Percentiles rank a stretch among this genome's conserved stretches.
These are phyloP conservation scores for Echinarachnius parma DNA, from an alignment of 53 echinoderm and acorn worm species.

Conservation along the genomic window DNA sequence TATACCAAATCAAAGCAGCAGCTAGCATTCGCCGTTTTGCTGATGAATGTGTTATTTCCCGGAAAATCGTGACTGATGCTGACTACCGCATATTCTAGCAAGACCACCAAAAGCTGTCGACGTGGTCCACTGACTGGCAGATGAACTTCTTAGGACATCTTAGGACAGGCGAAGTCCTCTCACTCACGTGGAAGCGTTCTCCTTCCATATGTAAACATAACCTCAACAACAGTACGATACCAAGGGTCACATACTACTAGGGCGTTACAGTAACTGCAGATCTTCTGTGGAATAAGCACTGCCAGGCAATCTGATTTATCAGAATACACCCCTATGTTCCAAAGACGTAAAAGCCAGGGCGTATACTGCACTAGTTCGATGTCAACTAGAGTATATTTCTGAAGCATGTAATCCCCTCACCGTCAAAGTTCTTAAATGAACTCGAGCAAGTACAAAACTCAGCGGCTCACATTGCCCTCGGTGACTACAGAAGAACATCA, in stretches of 20 bases:
- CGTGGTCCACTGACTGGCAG: conserved; percentile 44
- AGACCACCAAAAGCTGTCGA: conserved; percentile 33
- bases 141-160: conserved; percentile 50
- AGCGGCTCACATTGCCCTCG: conserved; percentile 23
- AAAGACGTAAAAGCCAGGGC: conserved; percentile 36
- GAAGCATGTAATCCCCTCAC: conserved; percentile 47
- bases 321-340: conserved; percentile 9
- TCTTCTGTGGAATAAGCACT: conserved; percentile 43
- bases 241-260: conserved; percentile 27
- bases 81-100: conserved; percentile 43
- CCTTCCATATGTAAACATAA: conserved; percentile 22
- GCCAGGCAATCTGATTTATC: conserved; percentile 17
- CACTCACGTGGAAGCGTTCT: conserved; percentile 44
- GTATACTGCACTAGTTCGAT: conserved; percentile 42
- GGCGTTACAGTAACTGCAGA: conserved; percentile 43
- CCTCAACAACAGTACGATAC: conserved; percentile 11
- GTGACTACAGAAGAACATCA: conserved; percentile 39
- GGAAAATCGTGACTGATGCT: conserved; percentile 10
- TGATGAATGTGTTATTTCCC: conserved; percentile 49
- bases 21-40: conserved; percentile 41
- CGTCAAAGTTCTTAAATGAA: conserved; percentile 8
- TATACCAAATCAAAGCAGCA: conserved; percentile 29
- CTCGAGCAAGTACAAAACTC: conserved; percentile 42
- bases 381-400: conserved; percentile 38
- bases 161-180: conserved; percentile 40